Evolutionary conservation across 2,888 invertebrate species (phyloP).

Genomic region (Mythimna vitellina): DNA sequence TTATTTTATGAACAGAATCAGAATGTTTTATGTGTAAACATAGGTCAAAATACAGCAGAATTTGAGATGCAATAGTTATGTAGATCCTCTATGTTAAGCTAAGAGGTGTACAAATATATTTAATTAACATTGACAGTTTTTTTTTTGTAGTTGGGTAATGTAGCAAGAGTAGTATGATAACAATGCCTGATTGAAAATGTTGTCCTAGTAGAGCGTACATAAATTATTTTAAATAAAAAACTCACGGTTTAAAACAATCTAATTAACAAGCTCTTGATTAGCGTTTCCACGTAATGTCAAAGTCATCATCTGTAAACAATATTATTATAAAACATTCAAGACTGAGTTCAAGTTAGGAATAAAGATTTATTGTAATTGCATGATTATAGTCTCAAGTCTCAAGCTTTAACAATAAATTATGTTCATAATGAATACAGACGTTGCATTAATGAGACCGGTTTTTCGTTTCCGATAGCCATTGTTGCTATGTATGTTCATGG

Average conservation of each 20-base stretch:
- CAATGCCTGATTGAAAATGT: background rate
- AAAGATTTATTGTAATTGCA: conserved; percentile 55
- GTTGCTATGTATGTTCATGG: conserved; percentile 23
- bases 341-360: conserved; percentile 38
- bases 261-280: background rate
- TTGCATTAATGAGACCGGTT: conserved; percentile 31
- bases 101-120: too few species aligned
- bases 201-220: background rate
- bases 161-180: background rate
- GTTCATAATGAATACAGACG: conserved; percentile 29
- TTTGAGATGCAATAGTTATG: too few species aligned
- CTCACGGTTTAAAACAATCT: background rate
- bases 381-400: conserved; percentile 40
- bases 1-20: background rate
- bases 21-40: too few species aligned
- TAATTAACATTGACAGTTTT: too few species aligned
- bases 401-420: conserved; percentile 45
- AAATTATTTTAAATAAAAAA: background rate
- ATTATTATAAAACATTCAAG: conserved; percentile 45
- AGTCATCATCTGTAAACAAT: conserved; percentile 35
- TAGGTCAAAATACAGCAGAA: too few species aligned
- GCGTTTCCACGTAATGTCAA: conserved; percentile 30
- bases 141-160: background rate
- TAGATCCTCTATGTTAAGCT: too few species aligned
- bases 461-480: conserved; percentile 40